Conservation (phyloP, 2,113 vertebrate genomes). For the Menidia beryllina region DNA sequence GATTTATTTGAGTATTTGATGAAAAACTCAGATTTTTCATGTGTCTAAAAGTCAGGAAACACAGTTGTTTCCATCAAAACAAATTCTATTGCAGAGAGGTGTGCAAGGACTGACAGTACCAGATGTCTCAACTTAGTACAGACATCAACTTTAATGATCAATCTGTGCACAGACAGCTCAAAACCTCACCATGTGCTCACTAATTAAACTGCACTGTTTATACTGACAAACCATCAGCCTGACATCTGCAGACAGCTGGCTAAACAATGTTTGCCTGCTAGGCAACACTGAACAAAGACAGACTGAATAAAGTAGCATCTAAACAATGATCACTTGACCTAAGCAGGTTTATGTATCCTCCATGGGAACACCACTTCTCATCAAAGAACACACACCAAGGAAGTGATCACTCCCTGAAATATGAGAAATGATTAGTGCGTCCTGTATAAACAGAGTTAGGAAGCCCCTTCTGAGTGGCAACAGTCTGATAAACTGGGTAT, state of each 20-base stretch:
- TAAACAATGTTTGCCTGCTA: neutral
- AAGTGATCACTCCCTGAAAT: too few species aligned
- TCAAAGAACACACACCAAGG: neutral
- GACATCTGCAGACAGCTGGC: conserved; percentile 11
- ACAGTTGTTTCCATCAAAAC: neutral
- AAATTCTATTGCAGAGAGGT: neutral
- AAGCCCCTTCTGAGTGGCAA: neutral
- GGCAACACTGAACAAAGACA: neutral
- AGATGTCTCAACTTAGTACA: conserved; percentile 29
- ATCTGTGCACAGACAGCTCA: conserved; percentile 8
- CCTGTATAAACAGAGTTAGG: neutral
- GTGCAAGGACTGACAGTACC: neutral
- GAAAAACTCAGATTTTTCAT: neutral
- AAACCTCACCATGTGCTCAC: conserved; percentile 6
- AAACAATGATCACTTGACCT: neutral
- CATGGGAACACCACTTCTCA: neutral
- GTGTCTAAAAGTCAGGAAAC: neutral
- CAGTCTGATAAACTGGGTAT: neutral
- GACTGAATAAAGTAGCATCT: conserved; percentile 1
- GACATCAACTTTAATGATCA: conserved; percentile 25
- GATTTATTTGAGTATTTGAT: too few species aligned
- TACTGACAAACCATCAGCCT: conserved; percentile 16
- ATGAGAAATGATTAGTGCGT: too few species aligned
- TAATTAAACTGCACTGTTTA: conserved; percentile 18
- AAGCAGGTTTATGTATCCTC: neutral